These are phyloP conservation scores for Rhyacophila brunnea DNA, from an alignment of 1,140 invertebrate species.

Conservation along the genomic window DNA sequence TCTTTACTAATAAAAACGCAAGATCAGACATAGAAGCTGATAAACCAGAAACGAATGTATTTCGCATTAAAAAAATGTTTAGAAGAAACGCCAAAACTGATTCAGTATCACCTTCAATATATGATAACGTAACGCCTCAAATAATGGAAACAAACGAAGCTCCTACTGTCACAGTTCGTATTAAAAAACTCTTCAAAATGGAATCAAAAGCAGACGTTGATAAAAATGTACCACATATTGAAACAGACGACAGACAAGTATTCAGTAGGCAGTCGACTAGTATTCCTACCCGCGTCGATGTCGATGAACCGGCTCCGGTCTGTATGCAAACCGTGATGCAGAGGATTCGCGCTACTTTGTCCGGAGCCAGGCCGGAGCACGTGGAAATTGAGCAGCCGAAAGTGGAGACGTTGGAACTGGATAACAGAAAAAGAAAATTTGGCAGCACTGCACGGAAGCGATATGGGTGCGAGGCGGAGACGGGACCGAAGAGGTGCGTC, in stretches of 20 bases:
- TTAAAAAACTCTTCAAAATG: constrained; percentile 14
- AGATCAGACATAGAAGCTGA: neutral
- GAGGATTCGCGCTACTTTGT: constrained; percentile 11
- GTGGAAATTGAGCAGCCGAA: constrained; percentile 20
- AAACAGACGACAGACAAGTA: constrained; percentile 28
- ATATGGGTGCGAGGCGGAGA: constrained; percentile 1
- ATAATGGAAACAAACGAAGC: no score
- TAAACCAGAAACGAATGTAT: neutral
- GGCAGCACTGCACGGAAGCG: constrained; percentile 24
- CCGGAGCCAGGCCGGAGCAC: constrained; percentile 25
- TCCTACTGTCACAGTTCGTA: neutral
- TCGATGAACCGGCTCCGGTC: neutral
- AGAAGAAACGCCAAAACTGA: constrained; percentile 22
- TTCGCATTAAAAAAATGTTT: constrained; percentile 16
- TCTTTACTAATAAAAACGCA: constrained; percentile 14
- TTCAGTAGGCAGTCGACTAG: constrained; percentile 30
- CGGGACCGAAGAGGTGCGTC: neutral
- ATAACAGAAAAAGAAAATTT: constrained; percentile 6
- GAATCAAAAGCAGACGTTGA: constrained; percentile 2
- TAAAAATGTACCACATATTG: neutral
- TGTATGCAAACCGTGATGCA: constrained; percentile 16
- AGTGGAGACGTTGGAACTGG: neutral
- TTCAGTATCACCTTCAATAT: neutral
- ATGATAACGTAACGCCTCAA: neutral
- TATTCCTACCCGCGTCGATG: constrained; percentile 6